Evolutionary conservation across 1,140 invertebrate genomes (phyloP), one percentile per base, ranked within the genome.

Genomic region (Nomia melanderi): DNA sequence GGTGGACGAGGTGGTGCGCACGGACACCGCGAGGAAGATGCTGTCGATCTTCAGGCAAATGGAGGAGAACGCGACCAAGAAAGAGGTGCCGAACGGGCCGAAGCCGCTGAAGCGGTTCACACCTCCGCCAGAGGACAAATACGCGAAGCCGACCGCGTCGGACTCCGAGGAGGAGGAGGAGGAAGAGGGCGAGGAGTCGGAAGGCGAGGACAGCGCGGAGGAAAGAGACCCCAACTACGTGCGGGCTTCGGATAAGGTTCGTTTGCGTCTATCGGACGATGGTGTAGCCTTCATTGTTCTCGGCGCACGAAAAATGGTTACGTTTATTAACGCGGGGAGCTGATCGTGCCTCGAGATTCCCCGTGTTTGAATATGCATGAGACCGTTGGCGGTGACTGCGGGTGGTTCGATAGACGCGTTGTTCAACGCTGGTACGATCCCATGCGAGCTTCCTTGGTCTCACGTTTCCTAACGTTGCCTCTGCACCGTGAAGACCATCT

Each of bases 41-140:
- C 94, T 98, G 31, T 95, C 93, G 57, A 96, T 97, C 74, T 98
- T 98, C 93, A 94, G 96, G 17, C 96, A 97, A 90, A 94, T 98
- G 94, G 97, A 98, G 91, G 94, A 96, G 83, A 94, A 95, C 71
- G 92, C 93, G 17, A 88, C 92, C 44, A 93, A 93, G 73, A 93
- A 94, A 39, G 93, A 94, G 14, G 78, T 93, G 57, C 93, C 94
- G 11, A 93, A 94, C 88, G 93, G 95, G 29, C 96, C 94, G 0
- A 97, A 97, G 89, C 97, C 97, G 0, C 88, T 98, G 70, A 98
- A 98, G 90, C 92, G 97, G 25, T 98, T 98, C 88, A 98, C 97
- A 5, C 97, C 97, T 3, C 97, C 97, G 0, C 96, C 96, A 1
- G 96, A 97, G 72, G 95, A 94, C 67, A 94, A 94, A 57, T 93